Evolutionary conservation across 1,140 invertebrate genomes (phyloP).

Genomic region (Caenorhabditis tropicalis): DNA sequence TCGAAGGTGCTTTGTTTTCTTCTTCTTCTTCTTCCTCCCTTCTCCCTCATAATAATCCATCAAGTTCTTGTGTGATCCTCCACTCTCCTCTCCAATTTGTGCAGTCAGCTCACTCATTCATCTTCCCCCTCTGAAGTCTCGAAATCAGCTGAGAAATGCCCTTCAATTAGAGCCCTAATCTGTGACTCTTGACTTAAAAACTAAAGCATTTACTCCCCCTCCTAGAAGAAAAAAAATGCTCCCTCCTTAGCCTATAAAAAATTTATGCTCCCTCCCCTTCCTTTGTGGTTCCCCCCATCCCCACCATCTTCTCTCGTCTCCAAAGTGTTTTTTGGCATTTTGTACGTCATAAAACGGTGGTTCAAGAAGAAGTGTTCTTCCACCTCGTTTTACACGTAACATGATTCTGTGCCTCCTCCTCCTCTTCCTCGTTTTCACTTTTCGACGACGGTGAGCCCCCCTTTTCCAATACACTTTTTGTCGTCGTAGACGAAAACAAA

Average conservation of each 20-base stretch:
- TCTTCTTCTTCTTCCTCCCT: neutral
- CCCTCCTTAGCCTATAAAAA: slow-evolving; percentile 23
- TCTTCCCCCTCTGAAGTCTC: neutral
- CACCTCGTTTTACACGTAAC: neutral
- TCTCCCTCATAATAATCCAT: slow-evolving; percentile 22
- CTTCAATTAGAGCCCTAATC: no score
- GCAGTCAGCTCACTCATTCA: neutral
- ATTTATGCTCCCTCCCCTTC: neutral
- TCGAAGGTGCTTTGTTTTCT: neutral
- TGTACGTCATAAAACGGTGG: slow-evolving; percentile 20
- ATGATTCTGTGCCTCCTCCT: neutral
- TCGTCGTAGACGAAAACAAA: neutral
- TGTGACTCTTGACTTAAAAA: neutral
- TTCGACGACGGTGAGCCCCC: no score
- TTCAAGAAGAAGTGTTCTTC: neutral
- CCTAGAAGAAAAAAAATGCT: neutral
- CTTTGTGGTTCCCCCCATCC: neutral
- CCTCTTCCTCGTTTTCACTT: neutral
- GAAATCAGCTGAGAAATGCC: neutral
- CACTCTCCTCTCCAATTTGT: neutral
- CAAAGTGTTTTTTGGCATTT: slow-evolving; percentile 32
- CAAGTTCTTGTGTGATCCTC: slow-evolving; percentile 19
- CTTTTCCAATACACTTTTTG: no score
- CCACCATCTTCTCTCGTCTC: neutral
- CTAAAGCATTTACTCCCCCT: neutral